These are phyloP conservation scores for Brevimyrus niger DNA, from an alignment of 2,113 vertebrate species.

Conservation along the genomic window DNA sequence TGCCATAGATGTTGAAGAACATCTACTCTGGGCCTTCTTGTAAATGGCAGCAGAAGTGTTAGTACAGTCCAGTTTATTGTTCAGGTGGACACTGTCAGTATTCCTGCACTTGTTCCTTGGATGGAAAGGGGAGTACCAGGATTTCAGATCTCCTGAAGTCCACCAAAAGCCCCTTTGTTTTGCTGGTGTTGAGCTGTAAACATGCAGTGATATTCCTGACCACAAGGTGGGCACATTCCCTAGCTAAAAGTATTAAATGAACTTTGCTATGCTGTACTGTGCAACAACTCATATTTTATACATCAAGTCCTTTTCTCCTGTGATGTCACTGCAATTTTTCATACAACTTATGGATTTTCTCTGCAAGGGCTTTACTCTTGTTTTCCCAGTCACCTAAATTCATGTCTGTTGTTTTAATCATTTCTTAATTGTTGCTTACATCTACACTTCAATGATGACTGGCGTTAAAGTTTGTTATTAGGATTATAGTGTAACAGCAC, in stretches of 20 bases:
- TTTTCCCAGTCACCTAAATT: background rate
- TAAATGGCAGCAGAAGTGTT: no score
- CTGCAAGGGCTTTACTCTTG: background rate
- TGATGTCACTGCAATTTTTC: background rate
- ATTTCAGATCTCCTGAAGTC: no score
- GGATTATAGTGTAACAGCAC: background rate
- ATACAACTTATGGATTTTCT: background rate
- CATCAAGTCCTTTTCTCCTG: background rate
- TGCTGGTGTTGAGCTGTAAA: background rate
- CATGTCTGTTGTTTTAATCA: background rate
- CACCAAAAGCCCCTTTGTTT: no score
- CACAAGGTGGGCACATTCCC: slow-evolving; percentile 49
- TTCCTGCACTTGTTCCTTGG: no score
- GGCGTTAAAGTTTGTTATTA: background rate
- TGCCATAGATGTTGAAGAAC: no score
- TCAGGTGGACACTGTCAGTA: no score
- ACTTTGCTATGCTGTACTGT: background rate
- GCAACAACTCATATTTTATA: background rate
- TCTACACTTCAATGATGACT: background rate
- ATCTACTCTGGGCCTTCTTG: no score
- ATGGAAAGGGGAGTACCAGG: no score
- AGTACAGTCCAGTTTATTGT: no score
- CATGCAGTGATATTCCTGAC: slow-evolving; percentile 21
- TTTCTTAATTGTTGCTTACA: background rate
- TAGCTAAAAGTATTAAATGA: slow-evolving; percentile 26